phyloP scores from a whole-genome alignment of 2,888 invertebrate genomes.

The Tipula helvola region DNA sequence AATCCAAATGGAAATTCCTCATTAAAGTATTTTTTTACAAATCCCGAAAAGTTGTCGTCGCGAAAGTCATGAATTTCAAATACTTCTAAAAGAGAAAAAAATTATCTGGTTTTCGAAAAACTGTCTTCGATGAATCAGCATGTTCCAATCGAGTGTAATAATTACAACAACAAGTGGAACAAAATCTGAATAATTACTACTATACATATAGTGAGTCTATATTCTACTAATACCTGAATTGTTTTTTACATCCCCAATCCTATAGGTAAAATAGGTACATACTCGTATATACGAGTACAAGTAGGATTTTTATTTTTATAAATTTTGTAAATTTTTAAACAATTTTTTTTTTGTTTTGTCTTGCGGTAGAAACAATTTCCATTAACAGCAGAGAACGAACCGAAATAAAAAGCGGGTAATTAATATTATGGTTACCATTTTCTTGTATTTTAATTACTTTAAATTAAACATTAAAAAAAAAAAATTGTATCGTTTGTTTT shows the following conservation, averaged over 20 bases:
- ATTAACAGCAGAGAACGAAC: neutral
- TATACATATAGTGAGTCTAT: neutral
- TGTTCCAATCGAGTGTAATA: neutral
- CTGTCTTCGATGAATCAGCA: neutral
- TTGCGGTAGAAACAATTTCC: neutral
- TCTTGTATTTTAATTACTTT: conserved; percentile 4
- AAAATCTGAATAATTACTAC: neutral
- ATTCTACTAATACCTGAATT: neutral
- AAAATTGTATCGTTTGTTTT: neutral
- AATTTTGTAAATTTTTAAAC: neutral
- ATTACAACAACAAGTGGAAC: neutral
- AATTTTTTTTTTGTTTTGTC: neutral
- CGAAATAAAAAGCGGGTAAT: neutral
- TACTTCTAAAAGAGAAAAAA: no score
- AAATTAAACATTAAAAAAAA: neutral
- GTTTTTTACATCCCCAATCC: neutral
- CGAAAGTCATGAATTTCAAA: no score
- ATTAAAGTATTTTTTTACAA: no score
- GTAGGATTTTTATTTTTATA: neutral
- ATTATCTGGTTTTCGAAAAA: neutral
- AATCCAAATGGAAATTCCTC: no score
- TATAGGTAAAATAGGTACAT: neutral
- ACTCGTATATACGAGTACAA: neutral
- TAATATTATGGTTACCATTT: neutral
- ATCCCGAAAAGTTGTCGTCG: no score